Base-by-base conservation (phyloP, 2,888 invertebrate species). In the Hydrotaea cyrtoneurina region DNA sequence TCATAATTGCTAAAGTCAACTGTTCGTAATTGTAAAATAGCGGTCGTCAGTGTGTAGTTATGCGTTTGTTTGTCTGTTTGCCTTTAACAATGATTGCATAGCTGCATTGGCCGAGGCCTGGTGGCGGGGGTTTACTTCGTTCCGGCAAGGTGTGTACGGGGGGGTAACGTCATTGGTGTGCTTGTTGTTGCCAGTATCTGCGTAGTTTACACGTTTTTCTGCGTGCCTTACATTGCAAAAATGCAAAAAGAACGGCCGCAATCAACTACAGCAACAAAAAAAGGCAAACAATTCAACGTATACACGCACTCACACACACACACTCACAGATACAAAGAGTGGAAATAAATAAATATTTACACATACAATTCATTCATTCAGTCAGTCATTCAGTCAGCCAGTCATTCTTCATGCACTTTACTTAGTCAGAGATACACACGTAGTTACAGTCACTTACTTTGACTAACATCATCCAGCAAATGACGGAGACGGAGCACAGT, bases 181-280 rank as follows among this genome's bases (percentile, higher is more conserved):
- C 26, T 15, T 62, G 46, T 62, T 75, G 43, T 26, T 36, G 71
- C 36, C 74, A 55, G 69, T 80, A 75, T 75, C 80, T 80, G 80
- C 80, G 80, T 80, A 80, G 80, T 76, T 80, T 69, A 80, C 80
- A 80, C 80, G 80, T 80, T 80, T 80, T 80, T 62, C 72, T 81
- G 81, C 81, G 81, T 81, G 77, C 55, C 55, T 81, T 39, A 73
- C 46, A 81, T 76, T 76, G 36, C 62, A 62, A 15, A 19, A 59
- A 72, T 13, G 46, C 10, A 23, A 57, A 15, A 55, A 73, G 8
- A 57, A 26, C 43, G 57, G 55, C 26, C 46, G 31, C 55, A 69
- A 4, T 39, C 26, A 59, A 36, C 55, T 59, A 4, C 36, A 64
- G 31, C 36, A 17, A 31, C 19, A 39, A 19, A 21, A 46, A 72